phyloP scores from a whole-genome alignment of 2,113 vertebrate genomes.

The Chionodraco myersi region DNA sequence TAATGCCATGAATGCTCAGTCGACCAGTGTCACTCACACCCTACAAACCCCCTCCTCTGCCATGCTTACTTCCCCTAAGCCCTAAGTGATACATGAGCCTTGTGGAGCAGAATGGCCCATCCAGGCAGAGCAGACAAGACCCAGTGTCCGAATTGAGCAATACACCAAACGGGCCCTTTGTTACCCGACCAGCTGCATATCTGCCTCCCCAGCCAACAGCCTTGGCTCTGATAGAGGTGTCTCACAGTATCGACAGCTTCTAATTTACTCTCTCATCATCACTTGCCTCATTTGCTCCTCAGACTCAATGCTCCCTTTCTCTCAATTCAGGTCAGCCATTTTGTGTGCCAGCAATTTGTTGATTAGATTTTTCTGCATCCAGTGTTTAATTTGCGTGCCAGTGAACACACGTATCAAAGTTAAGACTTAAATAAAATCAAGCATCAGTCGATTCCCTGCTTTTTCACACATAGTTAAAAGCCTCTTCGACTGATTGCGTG shows the following conservation, averaged over 20 bases:
- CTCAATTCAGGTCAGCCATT: constrained; percentile 74
- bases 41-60: constrained; percentile 68
- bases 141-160: constrained; percentile 83
- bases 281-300: constrained; percentile 78
- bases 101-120: constrained; percentile 75
- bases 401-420: constrained; percentile 60
- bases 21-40: constrained; percentile 74
- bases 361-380: constrained; percentile 61
- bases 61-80: constrained; percentile 72
- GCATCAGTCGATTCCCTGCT: constrained; percentile 34
- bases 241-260: constrained; percentile 81
- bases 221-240: constrained; percentile 79
- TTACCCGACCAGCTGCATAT: constrained; percentile 75
- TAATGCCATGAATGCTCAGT: constrained; percentile 77
- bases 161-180: constrained; percentile 70
- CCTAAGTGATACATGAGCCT: constrained; percentile 78
- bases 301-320: constrained; percentile 79
- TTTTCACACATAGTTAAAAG: constrained; percentile 56
- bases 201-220: constrained; percentile 74
- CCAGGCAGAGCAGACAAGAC: constrained; percentile 73
- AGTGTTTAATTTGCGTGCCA: constrained; percentile 54
- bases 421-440: constrained; percentile 54
- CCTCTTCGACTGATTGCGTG: constrained; percentile 57
- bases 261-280: constrained; percentile 83
- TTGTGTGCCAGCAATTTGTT: constrained; percentile 74